Evolutionary conservation across 1,140 invertebrate genomes (phyloP), one percentile per base, ranked within the genome.

Genomic region (Meloidogyne hapla): DNA sequence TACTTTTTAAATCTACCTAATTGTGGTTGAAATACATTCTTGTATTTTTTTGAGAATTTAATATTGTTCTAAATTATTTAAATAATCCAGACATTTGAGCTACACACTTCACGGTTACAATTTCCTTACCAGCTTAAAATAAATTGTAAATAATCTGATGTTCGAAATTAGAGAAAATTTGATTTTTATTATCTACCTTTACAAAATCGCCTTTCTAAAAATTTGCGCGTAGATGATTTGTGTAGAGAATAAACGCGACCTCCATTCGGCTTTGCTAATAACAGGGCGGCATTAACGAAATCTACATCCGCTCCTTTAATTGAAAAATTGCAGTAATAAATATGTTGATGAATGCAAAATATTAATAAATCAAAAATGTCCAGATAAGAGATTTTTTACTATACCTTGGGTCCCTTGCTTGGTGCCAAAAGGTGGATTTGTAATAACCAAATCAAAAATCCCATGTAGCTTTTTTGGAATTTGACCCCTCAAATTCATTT

Each of bases 391-490:
- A 42, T 13, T 42, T 15, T 15, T 42, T 42, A 12, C 40, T 18
- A 74, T 42, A 78, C 77, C 77, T 21, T 56, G 23, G 42, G 82
- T 79, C 9, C 10, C 13, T 33, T 63, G 28, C 62, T 79, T 79
- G 12, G 77, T 79, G n/a, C 77, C 77, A 78, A 79, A 79, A 45
- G 77, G 77, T 28, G 77, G 77, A 77, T 79, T 79, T 3, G 70
- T 80, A 18, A 79, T 45, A 8, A 79, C 69, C 23, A 79, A 33
- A 71, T 79, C 77, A 40, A 80, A 79, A 21, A 76, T 75, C 1
- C 38, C 70, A 45, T 67, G 13, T 5, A 80, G 40, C 18, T 25
- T 61, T 56, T n/a, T 40, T 5, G 10, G 23, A 61, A 42, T 23
- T 62, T 21, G 3, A 21, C 10, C 25, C 26, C 2, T 23, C 63